Base-by-base conservation (phyloP, 1,140 invertebrate species). In the Papilio xuthus region DNA sequence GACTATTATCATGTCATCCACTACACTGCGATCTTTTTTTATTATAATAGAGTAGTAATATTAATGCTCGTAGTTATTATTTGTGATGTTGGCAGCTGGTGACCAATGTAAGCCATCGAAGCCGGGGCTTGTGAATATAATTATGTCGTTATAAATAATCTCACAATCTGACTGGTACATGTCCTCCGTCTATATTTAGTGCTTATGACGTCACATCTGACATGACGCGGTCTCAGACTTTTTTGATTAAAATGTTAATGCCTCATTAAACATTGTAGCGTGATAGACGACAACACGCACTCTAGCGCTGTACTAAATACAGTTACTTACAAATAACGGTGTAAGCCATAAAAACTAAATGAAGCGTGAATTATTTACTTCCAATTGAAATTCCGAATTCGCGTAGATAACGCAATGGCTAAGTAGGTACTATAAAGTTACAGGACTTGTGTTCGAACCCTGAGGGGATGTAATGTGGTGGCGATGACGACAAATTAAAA, bases 121-220 rank as follows among this genome's bases (percentile, higher is more conserved):
- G 9, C 60, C 60, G n/a, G n/a, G 53, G 20, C 56, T 28, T 28
- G 60, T 67, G 23, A 32, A 67, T 67, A 13, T 67, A 67, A 67
- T 67, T 28, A 67, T 67, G 3, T 28, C 26, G 60, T 67, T 67
- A 67, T 67, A 23, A 56, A 56, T 23, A 67, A 67, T 67, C 26
- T 67, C 60, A 67, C 15, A 37, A 67, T 28, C 60, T 18, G 23
- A 63, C 26, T 28, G 4, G 60, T 28, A 67, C 60, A 7, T 15
- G 60, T 67, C 60, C 60, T 67, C 60, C 26, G 13, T 26, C 60
- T 67, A 67, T 67, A 67, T 67, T 67, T 67, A 67, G 60, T 28
- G 4, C 12, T 15, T 26, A 10, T 67, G 60, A 67, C 60, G 60
- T 67, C 60, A 67, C 60, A 8, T 67, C n/a, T 60, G 23, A 67